These are phyloP conservation scores for Drepanosiphum platanoidis DNA, from an alignment of 2,888 invertebrate genomes.

Conservation along the genomic window DNA sequence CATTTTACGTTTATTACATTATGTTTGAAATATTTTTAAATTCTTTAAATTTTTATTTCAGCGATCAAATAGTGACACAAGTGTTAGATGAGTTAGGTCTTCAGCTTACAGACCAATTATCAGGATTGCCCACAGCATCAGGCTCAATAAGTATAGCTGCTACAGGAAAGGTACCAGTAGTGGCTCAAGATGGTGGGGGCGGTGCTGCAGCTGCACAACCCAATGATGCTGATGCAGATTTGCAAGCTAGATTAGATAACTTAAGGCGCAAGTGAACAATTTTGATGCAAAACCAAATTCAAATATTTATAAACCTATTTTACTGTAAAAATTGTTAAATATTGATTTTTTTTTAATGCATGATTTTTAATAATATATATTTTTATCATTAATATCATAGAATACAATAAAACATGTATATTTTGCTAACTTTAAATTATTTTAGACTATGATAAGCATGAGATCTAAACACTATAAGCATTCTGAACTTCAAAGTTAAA, in stretches of 20 bases:
- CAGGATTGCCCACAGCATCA: conserved; percentile 82
- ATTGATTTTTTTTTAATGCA: conserved; percentile 39
- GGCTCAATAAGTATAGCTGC: conserved; percentile 71
- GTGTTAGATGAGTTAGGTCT: conserved; percentile 97
- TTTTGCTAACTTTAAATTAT: conserved; percentile 45
- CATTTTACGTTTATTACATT: neutral
- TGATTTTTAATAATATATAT: conserved; percentile 29
- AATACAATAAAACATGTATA: conserved; percentile 26
- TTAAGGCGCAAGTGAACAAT: conserved; percentile 80
- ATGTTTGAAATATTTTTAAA: conserved; percentile 36
- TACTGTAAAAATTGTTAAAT: conserved; percentile 51
- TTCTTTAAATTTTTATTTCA: conserved; percentile 67
- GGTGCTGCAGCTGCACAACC: conserved; percentile 67
- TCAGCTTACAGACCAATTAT: conserved; percentile 91
- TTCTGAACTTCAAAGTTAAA: conserved; percentile 22
- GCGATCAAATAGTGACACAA: conserved; percentile 94
- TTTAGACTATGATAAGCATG: conserved; percentile 23
- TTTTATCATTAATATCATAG: conserved; percentile 22
- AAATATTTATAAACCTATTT: conserved; percentile 43
- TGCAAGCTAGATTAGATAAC: conserved; percentile 96
- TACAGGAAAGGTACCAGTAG: conserved; percentile 74
- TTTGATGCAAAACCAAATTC: neutral
- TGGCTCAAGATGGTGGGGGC: conserved; percentile 69
- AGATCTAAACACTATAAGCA: conserved; percentile 7
- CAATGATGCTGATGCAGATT: conserved; percentile 91